Base-by-base conservation (phyloP, 2,113 vertebrate genomes). In the Hippocampus mohnikei region DNA sequence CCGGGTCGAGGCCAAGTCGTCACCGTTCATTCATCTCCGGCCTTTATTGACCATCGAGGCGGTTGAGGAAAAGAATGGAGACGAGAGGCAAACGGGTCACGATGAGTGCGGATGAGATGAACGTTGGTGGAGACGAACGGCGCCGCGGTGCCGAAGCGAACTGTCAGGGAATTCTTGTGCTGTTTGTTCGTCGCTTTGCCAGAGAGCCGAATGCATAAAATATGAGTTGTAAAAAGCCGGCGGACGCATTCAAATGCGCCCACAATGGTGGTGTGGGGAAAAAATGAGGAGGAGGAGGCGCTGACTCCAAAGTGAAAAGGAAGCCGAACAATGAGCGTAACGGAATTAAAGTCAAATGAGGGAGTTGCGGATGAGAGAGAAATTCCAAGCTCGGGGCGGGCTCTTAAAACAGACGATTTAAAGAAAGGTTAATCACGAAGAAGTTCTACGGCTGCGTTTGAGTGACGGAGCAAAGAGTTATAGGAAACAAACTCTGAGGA, bases 191-290 rank as follows among this genome's bases (percentile, higher is more conserved):
- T 77, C 67, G 61, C 70, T 73, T 69, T 59, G 83, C 76, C 40
- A 69, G 66, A 70, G 59, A 85, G 67, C 29, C 6, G 77, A 70
- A 81, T 82, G 73, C 79, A 87, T 85, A 78, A 87, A 82, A 79
- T 72, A 83, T 85, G 80, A 82, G 62, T 53, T 52, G 70, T 80
- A 80, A 85, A 82, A 77, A 52, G 33, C 33, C 65, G 3, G 40
- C 27, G 58, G 41, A 67, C 72, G 58, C 74, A 67, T 82, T 77
- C 66, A 70, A 59, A 76, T 23, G 16, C 11, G 42, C 63, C 21
- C 55, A 75, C 66, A 69, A 46, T 50, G 69, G 58, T 4, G 52
- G 8, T 29, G 65, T 23, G 42, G 66, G 7, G 5, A 33, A 33
- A 33, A 33, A 37, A 37, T 67, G 64, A 78, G 60, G 56, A 46